Evolutionary conservation across 92 coral and sea anemone genomes (phyloP), one percentile per base, ranked within the genome.

Genomic region (Metridium senile): DNA sequence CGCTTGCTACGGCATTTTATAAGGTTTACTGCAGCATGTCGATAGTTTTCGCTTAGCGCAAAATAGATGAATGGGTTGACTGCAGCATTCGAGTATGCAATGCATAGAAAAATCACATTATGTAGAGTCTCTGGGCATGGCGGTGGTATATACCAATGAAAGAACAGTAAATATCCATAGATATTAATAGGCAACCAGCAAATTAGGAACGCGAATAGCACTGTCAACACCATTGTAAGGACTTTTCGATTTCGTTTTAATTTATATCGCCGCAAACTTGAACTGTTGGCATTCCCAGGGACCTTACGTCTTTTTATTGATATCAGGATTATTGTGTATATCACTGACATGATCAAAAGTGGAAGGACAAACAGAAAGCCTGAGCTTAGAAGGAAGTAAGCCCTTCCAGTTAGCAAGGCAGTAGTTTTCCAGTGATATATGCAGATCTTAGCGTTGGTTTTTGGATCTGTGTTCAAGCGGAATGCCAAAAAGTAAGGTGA

Each of bases 121-220:
- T 57, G 62, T 31, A 68, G 28, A 33, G 58, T 43, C 21, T 54
- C 11, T 33, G 28, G 4, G 43, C 91, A 87, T 11, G 87, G 52
- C 34, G 71, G 69, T 25, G 47, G 21, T 17, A 27, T 26, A 19
- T 33, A 58, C 78, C 74, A 69, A 18, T 35, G 76, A 45, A 85
- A 77, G 31, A 76, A 23, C 26, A 53, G 46, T 13, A 89, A 26
- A 63, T 81, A 85, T 0, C 62, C 67, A 65, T 54, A 72, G 16
- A 81, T 67, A 49, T 89, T 85, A 39, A 75, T 34, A 35, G 93
- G 90, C 11, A 80, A 68, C 90, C 90, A 89, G 20, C 82, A 77
- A 4, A 85, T 1, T 13, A 82, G 58, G 33, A 89, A 89, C 39
- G 76, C 87, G 35, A 85, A 56, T 19, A 85, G 88, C 17, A 89